Base-by-base conservation (phyloP, 2,113 vertebrate genomes). In the Aythya baeri region DNA sequence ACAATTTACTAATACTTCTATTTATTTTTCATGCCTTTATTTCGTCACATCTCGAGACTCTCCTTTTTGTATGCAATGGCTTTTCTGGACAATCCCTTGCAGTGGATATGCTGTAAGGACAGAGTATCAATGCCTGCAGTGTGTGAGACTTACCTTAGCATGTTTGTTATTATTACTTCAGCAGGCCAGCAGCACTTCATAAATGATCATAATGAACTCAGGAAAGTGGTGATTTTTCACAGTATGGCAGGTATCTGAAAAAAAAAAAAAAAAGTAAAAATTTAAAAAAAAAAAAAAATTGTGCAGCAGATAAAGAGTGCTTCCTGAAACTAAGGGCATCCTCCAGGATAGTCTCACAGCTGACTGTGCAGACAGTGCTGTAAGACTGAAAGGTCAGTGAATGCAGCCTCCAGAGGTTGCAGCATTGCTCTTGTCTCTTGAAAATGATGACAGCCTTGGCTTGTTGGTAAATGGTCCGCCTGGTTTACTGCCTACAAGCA, bases 91-190 rank as follows among this genome's bases (percentile, higher is more conserved):
- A 8, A 72, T 88, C 44, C 52, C 38, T 70, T 38, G 38, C 25
- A 62, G 58, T 21, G 17, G 13, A 52, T 54, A 15, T 15, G 43
- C 54, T 72, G 6, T 57, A 55, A 89, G 62, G 54, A 21, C 62
- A 73, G n/a, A 73, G 32, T 34, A 70, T 38, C 49, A 79, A 13
- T 0, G 23, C 62, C 78, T 83, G 54, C 67, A 73, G 49, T 6
- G 23, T 61, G 54, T 1, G 0, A 88, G 58, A 73, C 82, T 92
- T 89, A 55, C 57, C 87, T 72, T 83, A 76, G 38, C 49, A 34
- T 41, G 54, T 83, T 93, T 85, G 58, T 36, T 93, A 15, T 88
- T 79, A 52, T 68, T 88, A 76, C 91, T 96, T 83, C 67, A 88
- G 78, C 49, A 83, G 36, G 58, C 63, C 67, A 73, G 74, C 63